These are phyloP conservation scores for Cryptoleucopteryx plumbea DNA, from an alignment of 2,113 vertebrate genomes.

Conservation along the genomic window DNA sequence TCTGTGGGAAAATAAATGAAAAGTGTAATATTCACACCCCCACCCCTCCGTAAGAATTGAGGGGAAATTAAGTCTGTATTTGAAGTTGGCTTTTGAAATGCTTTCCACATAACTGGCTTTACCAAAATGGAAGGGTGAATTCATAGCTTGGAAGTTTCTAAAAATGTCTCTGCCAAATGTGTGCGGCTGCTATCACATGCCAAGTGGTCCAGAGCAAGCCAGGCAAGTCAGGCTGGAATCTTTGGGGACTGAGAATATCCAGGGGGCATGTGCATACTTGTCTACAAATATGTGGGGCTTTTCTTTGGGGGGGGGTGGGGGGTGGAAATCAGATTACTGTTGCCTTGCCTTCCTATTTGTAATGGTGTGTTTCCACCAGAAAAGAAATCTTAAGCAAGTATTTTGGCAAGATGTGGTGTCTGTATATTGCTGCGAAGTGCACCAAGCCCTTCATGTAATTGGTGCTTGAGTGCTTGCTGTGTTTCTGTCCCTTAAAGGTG, in stretches of 20 bases:
- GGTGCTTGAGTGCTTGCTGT: not conserved
- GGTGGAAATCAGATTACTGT: not conserved
- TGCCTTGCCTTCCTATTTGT: not conserved
- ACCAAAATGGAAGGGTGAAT: constrained; percentile 55
- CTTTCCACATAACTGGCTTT: constrained; percentile 36
- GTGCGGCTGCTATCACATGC: constrained; percentile 33
- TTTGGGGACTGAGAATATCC: constrained; percentile 61
- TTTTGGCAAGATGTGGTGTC: not conserved
- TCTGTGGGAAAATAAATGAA: not conserved
- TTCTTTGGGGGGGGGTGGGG: not conserved
- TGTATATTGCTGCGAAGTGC: not conserved
- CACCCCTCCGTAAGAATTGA: not conserved
- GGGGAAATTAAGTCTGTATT: not conserved
- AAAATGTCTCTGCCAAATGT: constrained; percentile 64
- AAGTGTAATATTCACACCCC: not conserved
- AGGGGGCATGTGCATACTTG: constrained; percentile 43
- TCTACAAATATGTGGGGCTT: constrained; percentile 17
- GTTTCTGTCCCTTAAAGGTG: not conserved
- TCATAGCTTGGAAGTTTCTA: constrained; percentile 55
- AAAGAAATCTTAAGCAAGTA: not conserved
- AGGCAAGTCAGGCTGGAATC: constrained; percentile 53
- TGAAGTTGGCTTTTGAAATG: constrained; percentile 18
- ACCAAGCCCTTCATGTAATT: not conserved
- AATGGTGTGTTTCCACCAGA: not conserved
- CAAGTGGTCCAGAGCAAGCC: constrained; percentile 53